Evolutionary conservation across 2,113 vertebrate genomes (phyloP), one percentile per base, ranked within the genome.

Genomic region (Zosterops lateralis): DNA sequence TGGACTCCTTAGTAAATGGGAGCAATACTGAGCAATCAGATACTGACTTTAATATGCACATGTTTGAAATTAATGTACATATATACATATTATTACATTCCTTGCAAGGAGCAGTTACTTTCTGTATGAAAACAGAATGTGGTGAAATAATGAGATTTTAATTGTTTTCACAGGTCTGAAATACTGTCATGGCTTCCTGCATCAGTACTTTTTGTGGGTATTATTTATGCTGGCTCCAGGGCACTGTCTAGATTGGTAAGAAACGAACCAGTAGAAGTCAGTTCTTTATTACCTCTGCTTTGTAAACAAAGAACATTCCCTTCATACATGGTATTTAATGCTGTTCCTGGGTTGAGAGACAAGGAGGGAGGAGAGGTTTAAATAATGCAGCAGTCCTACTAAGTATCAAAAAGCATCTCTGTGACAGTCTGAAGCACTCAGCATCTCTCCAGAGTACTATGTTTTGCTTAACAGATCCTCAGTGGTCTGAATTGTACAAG

Each of bases 181-280:
- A 97, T 98, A 90, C 73, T 98, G 60, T 97, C 97, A 0, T 99
- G 99, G 99, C 98, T 99, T 81, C 99, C 99, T 38, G 99, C 97
- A 48, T 98, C 98, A 0, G 53, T 98, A 53, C 95, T 99, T 72
- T 99, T 99, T 96, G 98, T 99, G 54, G 99, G 99, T 36, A 98
- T 98, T 86, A 99, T 99, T 96, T 99, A 99, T 70, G 98, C 99
- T 18, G 99, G 99, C 48, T 99, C 99, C 77, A 98, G 98, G 94
- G 98, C 99, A 8, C 95, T 99, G 20, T 98, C 99, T 70, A 97
- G 96, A 96, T 96, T 99, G 96, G 99, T 99, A 97, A 97, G 98
- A 97, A 77, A 84, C 1, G 9, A 68, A 64, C 31, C 26, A 72
- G 28, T 77, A 84, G 24, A 72, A 84, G 18, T 70, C 31, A 29